These are phyloP conservation scores for Ctena decussata DNA, from an alignment of 2,888 invertebrate genomes.

Conservation along the genomic window DNA sequence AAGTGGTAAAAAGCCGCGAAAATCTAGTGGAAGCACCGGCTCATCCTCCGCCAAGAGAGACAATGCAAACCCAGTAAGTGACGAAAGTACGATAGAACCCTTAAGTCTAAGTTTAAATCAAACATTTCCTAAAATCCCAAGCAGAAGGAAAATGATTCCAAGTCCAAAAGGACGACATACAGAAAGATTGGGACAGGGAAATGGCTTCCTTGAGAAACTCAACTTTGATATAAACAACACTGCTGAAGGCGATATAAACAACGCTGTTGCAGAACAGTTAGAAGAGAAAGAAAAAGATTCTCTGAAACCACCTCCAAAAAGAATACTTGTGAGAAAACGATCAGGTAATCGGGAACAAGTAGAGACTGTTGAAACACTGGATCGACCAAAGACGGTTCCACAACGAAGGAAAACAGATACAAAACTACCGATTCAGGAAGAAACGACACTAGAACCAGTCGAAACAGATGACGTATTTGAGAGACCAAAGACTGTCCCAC, in stretches of 20 bases:
- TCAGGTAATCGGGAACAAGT: neutral
- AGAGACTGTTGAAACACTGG: neutral
- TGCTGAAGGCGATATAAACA: slow-evolving; percentile 44
- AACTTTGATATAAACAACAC: neutral
- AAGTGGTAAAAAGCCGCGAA: neutral
- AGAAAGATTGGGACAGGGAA: neutral
- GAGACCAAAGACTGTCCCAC: slow-evolving; percentile 12
- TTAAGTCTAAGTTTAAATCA: neutral
- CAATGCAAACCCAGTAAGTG: neutral
- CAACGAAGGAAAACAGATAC: neutral
- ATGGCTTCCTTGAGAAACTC: neutral
- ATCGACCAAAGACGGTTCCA: neutral
- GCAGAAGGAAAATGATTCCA: neutral
- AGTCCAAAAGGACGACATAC: neutral
- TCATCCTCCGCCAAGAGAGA: neutral
- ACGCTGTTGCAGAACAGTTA: slow-evolving; percentile 24
- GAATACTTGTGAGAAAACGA: neutral
- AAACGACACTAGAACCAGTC: neutral
- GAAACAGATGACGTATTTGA: slow-evolving; percentile 3
- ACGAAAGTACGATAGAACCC: neutral
- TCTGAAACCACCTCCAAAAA: neutral
- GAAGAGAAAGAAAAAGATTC: slow-evolving; percentile 46
- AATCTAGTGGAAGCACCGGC: neutral
- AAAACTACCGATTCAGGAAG: neutral
- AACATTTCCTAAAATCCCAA: neutral